phyloP scores from a whole-genome alignment of 2,113 vertebrate genomes.

The Equus przewalskii region DNA sequence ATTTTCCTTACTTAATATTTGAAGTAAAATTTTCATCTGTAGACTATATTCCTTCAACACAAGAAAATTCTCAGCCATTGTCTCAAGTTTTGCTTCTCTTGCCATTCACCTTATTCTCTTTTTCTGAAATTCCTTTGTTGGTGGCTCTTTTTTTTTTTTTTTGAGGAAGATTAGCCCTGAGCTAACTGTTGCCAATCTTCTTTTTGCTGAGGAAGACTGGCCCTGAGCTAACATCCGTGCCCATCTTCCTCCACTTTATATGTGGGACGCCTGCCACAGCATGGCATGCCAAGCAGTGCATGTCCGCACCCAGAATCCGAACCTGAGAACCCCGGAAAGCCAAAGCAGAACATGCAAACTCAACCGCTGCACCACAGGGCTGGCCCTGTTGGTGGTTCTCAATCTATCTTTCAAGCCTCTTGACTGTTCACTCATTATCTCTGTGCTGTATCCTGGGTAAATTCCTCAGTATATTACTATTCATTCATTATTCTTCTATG shows the following conservation, averaged over 20 bases:
- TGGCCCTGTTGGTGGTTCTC: not conserved
- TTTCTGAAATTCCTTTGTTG: not conserved
- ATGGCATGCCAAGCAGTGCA: too few relatives aligned
- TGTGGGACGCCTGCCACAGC: too few relatives aligned
- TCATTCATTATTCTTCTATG: not conserved
- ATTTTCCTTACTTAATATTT: not conserved
- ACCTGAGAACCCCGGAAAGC: too few relatives aligned
- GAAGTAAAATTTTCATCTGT: constrained; percentile 42
- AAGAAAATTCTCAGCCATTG: not conserved
- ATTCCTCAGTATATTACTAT: not conserved
- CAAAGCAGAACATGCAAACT: too few relatives aligned
- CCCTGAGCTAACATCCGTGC: too few relatives aligned
- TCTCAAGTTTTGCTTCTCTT: not conserved
- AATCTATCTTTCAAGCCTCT: not conserved
- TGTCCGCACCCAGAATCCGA: too few relatives aligned
- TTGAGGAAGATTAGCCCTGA: too few relatives aligned
- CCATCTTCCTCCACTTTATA: too few relatives aligned
- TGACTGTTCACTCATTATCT: not conserved
- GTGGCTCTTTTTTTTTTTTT: not conserved
- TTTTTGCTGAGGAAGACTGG: too few relatives aligned
- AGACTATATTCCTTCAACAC: not conserved
- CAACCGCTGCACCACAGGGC: too few relatives aligned
- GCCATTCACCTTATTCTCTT: not conserved
- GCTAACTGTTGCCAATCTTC: too few relatives aligned
- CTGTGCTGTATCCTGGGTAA: not conserved